Conservation (phyloP, 1,140 invertebrate species). For the Trinorchestia longiramus region DNA sequence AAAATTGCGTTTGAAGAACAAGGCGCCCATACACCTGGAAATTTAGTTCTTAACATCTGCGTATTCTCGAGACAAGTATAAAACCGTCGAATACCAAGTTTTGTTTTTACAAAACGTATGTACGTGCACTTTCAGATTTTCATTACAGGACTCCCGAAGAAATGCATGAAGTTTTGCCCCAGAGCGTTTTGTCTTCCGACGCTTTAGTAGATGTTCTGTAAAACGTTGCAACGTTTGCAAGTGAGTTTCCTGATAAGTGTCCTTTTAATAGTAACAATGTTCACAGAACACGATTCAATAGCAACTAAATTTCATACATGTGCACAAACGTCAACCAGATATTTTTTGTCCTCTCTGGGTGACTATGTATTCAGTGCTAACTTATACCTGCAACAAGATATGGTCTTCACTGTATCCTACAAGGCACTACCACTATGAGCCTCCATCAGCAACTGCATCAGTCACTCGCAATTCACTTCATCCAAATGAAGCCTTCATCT, state of each 20-base stretch:
- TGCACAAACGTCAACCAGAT: neutral
- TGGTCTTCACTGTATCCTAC: neutral
- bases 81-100: no score
- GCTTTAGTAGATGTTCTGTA: neutral
- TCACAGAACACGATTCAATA: neutral
- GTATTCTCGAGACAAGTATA: neutral
- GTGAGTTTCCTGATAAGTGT: neutral
- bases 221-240: neutral
- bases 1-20: neutral
- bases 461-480: neutral
- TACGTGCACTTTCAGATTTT: neutral
- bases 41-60: neutral
- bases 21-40: neutral
- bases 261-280: neutral
- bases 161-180: neutral
- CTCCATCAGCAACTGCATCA: neutral
- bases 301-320: neutral
- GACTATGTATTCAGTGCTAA: neutral
- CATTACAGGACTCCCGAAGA: neutral
- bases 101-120: no score
- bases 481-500: neutral
- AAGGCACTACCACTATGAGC: neutral
- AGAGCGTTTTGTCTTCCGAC: neutral
- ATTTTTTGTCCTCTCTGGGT: neutral
- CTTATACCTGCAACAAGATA: neutral